Base-by-base conservation (phyloP, 2,888 invertebrate genomes). In the Subacronicta megacephala region DNA sequence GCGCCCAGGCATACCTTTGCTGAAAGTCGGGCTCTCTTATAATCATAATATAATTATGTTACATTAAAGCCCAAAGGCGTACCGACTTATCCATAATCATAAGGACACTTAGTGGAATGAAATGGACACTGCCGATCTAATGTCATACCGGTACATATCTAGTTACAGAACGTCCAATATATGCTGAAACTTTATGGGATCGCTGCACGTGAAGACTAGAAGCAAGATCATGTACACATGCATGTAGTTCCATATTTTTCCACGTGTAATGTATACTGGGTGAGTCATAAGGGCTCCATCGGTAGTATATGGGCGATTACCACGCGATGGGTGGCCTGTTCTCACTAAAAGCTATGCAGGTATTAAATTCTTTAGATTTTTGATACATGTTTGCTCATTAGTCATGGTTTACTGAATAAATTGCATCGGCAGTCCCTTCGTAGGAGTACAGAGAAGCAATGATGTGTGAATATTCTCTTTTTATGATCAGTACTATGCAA, bases 291-390 rank as follows among this genome's bases (percentile, higher is more conserved):
- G 55, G 44, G 52, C 17, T 72, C 33, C 52, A 51, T 49, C 42
- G 36, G 69, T 60, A 67, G 26, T 42, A 60, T 78, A 82, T 75
- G 80, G 76, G 72, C 66, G 59, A 73, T 42, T 54, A 67, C 78
- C 81, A 85, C 85, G 87, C 86, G 65, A 84, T 76, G 83, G 81
- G 80, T 77, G 81, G 79, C 71, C 61, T 40, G 41, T 58, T 66
- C 62, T 18, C 55, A 70, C 40, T 37, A 38, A 10, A 45, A 46
- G 12, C 46, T 42, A 33, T 46, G 46, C 23, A 41, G 15, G 26
- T 45, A 49, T 49, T 17, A 52, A 45, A 66, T 67, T 66, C 47
- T 55, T 41, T 9, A 31, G 15, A 55, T 49, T 69, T 43, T 69
- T 45, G 10, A 37, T 41, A 43, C 37, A 44, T 1, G 6, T 18